Conservation (phyloP, 2,888 invertebrate genomes). For the Teleiodes luculella region DNA sequence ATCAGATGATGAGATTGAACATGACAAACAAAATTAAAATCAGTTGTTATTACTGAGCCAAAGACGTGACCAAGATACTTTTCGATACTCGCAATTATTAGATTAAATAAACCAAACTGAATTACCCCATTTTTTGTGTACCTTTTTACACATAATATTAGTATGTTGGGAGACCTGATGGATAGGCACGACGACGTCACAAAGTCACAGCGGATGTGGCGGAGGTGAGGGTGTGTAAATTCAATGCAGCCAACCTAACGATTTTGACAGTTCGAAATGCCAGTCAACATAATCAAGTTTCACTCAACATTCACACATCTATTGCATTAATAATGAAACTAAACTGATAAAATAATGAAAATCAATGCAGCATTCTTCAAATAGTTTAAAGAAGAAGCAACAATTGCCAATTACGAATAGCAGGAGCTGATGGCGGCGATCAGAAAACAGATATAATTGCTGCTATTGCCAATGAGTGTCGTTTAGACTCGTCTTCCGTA, state of each 20-base stretch:
- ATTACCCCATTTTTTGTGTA: no score
- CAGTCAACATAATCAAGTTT: no score
- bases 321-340: neutral
- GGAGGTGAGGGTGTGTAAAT: no score
- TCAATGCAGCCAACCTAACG: no score
- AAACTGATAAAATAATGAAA: neutral
- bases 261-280: no score
- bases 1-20: conserved; percentile 2
- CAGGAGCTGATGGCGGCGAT: conserved; percentile 1
- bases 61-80: neutral
- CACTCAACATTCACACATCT: no score
- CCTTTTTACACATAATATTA: no score
- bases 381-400: neutral
- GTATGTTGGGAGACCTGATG: no score
- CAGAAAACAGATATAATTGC: conserved; percentile 20
- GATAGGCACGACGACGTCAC: no score
- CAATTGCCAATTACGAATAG: conserved; percentile 7
- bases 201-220: no score
- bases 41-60: neutral
- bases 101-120: no score
- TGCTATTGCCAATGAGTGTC: conserved; percentile 20
- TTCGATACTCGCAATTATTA: no score
- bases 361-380: neutral
- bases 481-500: conserved; percentile 23
- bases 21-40: conserved; percentile 6